Evolutionary conservation across 1,140 invertebrate genomes (phyloP), one percentile per base, ranked within the genome.

Genomic region (Drosophila mayri): DNA sequence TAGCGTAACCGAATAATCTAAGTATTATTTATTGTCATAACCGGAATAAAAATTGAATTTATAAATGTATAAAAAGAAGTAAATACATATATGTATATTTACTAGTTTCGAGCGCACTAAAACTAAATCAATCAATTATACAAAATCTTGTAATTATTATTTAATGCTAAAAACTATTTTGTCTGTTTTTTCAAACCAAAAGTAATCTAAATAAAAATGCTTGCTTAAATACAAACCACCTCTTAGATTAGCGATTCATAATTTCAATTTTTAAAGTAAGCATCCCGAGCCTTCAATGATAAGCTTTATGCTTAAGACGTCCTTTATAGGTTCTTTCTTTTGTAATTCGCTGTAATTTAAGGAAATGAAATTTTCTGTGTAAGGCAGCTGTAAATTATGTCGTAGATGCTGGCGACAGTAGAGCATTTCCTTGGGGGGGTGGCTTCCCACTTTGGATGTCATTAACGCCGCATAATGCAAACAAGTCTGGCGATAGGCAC

Each of bases 391-490:
- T 71, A 57, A 78, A 78, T 76, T 77, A 68, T 77, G 62, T 76
- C 30, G 61, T 76, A 52, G 55, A 52, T 76, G 57, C 30, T 59
- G 62, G 52, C 25, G 46, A 52, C 65, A 68, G 62, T 50, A 28
- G 40, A 40, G 44, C n/a, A 4, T 47, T 43, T 67, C 32, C 50
- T 75, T 1, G 38, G 55, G 66, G 55, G 38, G 47, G 38, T n/a
- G 62, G 38, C 52, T 28, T 18, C 41, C 49, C 54, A 68, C 73
- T 76, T 68, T 77, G 63, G 72, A 81, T 77, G 82, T 71, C 78
- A 86, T 86, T 86, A 86, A 82, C 66, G 79, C 63, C 78, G 81
- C 73, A 78, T 65, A 81, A 85, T 77, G 81, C 68, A 86, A 81
- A 78, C 61, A 78, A 73, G 54, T 10, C 71, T 63, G 70, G 72